Base-by-base conservation (phyloP, 2,888 invertebrate species). In the Aplocera efformata region DNA sequence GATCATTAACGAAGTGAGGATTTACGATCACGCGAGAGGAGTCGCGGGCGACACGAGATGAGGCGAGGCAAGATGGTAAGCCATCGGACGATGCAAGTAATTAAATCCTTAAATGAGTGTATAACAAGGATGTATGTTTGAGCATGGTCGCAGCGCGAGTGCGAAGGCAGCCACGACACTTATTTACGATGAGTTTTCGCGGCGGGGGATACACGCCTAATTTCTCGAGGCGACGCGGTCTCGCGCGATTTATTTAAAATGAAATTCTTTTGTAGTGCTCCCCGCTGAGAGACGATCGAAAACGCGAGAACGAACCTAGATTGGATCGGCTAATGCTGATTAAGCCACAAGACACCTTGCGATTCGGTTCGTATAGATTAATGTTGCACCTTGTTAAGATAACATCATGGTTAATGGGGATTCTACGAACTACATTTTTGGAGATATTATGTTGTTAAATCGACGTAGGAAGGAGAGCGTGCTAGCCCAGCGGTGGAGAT, bases 181-280 rank as follows among this genome's bases (percentile, higher is more conserved):
- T 84, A 84, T 86, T 85, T 81, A 85, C 81, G 85, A 82, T 67
- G 81, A 79, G 84, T 76, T 76, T 80, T 84, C 88, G 76, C 88
- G 79, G 79, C 85, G 73, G 88, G 86, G 75, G 83, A 75, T 72
- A 72, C 73, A 67, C 75, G 76, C 83, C 86, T 88, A 88, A 86
- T 85, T 86, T 81, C 80, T 77, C 67, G 78, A 72, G 75, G 79
- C 81, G 82, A 78, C 77, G 79, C 81, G 75, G 79, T 82, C 83
- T 79, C 77, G 78, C 63, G 77, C 85, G 79, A 85, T 88, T 88
- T 84, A 84, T 88, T 76, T 76, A 68, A 80, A 83, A 80, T 74
- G 68, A 76, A 78, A 83, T 81, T 77, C 79, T 80, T 81, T 79
- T 79, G 79, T 77, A 72, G 68, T 68, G 62, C 76, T 32, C 74